phyloP scores from a whole-genome alignment of 2,113 vertebrate genomes.

The Vicugna pacos region DNA sequence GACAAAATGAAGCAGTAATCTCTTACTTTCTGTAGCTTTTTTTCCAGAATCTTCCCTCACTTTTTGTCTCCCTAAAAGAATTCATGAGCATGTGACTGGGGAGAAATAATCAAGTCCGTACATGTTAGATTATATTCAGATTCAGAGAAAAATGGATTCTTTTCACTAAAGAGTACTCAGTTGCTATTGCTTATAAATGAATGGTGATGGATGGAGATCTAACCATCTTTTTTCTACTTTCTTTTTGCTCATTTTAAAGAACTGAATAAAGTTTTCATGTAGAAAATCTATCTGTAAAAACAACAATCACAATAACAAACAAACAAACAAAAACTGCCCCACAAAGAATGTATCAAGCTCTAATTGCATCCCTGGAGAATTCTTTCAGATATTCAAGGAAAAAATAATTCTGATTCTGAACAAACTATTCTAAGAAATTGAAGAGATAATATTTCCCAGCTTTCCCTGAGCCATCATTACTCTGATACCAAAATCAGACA shows the following conservation, averaged over 20 bases:
- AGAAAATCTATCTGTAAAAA: slow-evolving; percentile 59
- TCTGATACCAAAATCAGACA: background rate
- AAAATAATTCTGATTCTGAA: background rate
- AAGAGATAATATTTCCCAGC: background rate
- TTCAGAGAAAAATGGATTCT: slow-evolving; percentile 15
- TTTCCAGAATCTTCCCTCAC: background rate
- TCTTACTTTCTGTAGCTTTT: background rate
- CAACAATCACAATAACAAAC: too few relatives aligned
- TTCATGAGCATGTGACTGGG: background rate
- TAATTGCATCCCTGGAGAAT: background rate
- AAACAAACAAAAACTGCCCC: background rate
- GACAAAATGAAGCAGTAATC: background rate
- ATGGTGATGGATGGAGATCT: background rate
- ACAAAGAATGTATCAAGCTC: background rate
- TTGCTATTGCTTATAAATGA: background rate
- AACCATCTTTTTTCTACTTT: slow-evolving; percentile 20
- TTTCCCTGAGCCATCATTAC: background rate
- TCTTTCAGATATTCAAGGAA: background rate
- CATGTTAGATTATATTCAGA: slow-evolving; percentile 17
- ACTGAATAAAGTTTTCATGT: background rate
- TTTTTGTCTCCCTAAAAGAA: slow-evolving; percentile 16
- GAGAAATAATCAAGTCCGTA: slow-evolving; percentile 55
- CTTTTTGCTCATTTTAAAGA: slow-evolving; percentile 61
- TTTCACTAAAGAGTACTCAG: slow-evolving; percentile 38
- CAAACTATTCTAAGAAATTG: background rate